Evolutionary conservation across 1,140 invertebrate genomes (phyloP).

Genomic region (Dysdera silvatica): DNA sequence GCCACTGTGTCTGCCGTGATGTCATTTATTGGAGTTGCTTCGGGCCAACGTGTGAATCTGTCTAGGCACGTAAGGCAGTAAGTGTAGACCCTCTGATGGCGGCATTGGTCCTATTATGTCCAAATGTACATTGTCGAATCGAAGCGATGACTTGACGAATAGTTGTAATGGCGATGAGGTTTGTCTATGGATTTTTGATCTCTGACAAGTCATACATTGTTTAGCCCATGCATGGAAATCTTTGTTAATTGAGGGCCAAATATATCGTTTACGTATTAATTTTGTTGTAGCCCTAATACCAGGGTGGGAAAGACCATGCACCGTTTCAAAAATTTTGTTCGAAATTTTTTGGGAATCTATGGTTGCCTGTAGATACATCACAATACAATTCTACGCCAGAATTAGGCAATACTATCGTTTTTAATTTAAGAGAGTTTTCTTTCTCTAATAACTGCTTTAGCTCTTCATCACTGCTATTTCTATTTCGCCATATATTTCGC

Average conservation of each 20-base stretch:
- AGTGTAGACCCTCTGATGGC: slow-evolving; percentile 32
- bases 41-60: slow-evolving; percentile 45
- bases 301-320: slow-evolving; percentile 15
- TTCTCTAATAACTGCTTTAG: background rate
- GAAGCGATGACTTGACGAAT: background rate
- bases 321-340: slow-evolving; percentile 5
- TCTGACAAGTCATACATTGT: slow-evolving; percentile 10
- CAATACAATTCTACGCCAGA: too few species aligned
- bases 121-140: slow-evolving; percentile 46
- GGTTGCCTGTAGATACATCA: too few species aligned
- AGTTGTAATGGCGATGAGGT: slow-evolving; percentile 11
- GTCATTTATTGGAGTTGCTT: slow-evolving; percentile 42
- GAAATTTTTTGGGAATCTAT: slow-evolving; percentile 1
- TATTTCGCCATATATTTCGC: too few species aligned
- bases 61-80: slow-evolving; percentile 46
- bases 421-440: too few species aligned
- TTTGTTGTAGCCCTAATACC: slow-evolving; percentile 11
- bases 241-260: slow-evolving; percentile 13
- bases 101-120: slow-evolving; percentile 49
- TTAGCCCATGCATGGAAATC: background rate
- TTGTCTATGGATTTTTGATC: slow-evolving; percentile 19
- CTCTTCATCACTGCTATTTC: background rate
- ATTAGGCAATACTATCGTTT: too few species aligned
- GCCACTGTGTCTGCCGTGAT: slow-evolving; percentile 41
- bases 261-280: background rate